A percentile compares a stretch with the other conserved stretches of the same genome.
Conservation (phyloP, 2,113 vertebrate species). For the Leptodactylus fuscus region DNA sequence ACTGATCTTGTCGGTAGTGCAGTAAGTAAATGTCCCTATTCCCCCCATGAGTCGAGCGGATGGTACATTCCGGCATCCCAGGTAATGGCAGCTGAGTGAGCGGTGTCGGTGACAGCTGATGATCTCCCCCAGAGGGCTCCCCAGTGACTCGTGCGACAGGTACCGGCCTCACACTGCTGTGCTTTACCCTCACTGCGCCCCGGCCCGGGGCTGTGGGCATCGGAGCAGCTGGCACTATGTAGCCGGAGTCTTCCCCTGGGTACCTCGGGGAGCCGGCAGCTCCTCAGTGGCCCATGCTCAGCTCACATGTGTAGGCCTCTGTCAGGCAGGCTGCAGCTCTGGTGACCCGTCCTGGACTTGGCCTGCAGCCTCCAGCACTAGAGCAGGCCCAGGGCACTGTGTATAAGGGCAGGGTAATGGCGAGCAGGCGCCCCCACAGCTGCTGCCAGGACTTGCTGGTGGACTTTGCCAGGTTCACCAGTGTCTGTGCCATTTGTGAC, state of each 20-base stretch:
- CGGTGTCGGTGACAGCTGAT: conserved; percentile 23
- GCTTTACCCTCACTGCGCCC: not conserved
- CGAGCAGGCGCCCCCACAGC: no score
- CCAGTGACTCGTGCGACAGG: conserved; percentile 51
- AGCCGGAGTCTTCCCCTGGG: not conserved
- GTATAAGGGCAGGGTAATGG: no score
- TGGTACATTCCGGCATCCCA: conserved; percentile 41
- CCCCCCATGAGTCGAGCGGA: not conserved
- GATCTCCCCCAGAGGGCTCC: not conserved
- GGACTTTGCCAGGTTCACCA: no score
- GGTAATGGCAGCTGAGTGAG: conserved; percentile 59
- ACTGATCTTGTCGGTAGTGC: not conserved
- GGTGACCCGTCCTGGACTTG: no score
- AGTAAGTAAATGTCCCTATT: not conserved
- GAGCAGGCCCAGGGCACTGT: no score
- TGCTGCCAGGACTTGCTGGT: no score
- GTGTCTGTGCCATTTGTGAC: no score
- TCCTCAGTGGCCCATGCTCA: not conserved
- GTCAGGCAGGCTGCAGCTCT: no score
- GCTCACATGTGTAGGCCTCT: conserved; percentile 48
- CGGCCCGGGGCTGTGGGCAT: not conserved
- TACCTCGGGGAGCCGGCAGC: conserved; percentile 7
- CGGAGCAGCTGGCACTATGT: not conserved
- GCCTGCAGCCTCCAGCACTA: no score
- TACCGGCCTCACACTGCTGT: not conserved